phyloP scores from a whole-genome alignment of 2,113 vertebrate species.

The Microcebus lehilahytsara region DNA sequence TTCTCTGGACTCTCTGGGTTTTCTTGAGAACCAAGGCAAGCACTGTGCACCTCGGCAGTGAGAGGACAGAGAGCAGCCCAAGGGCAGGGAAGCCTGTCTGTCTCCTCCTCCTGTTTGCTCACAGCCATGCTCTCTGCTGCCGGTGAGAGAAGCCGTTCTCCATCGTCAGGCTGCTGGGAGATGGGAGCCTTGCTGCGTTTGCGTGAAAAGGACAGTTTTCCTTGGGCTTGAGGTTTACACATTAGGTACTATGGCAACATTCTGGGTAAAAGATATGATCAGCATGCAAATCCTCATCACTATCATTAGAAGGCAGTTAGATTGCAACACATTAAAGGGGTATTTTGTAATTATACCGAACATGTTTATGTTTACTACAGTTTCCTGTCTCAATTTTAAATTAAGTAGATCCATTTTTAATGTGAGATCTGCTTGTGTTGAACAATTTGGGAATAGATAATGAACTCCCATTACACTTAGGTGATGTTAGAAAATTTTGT shows the following conservation, averaged over 20 bases:
- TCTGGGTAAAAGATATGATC: conserved; percentile 28
- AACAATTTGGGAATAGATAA: conserved; percentile 53
- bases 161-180: background rate
- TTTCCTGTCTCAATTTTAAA: conserved; percentile 46
- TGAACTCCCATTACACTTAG: conserved; percentile 19
- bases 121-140: background rate
- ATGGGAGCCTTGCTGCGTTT: background rate
- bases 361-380: conserved; percentile 54
- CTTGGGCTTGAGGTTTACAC: background rate
- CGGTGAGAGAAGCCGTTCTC: background rate
- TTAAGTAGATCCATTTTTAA: conserved; percentile 55
- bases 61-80: background rate
- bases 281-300: conserved; percentile 55
- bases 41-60: background rate
- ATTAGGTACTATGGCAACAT: conserved; percentile 25
- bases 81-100: background rate
- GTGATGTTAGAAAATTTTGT: conserved; percentile 51
- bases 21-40: background rate
- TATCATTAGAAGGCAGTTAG: conserved; percentile 55
- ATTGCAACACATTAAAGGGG: conserved; percentile 51
- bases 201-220: background rate
- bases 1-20: background rate
- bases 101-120: background rate
- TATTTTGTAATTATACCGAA: conserved; percentile 60
- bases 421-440: conserved; percentile 49